Base-by-base conservation (phyloP, 92 coral and sea anemone species). In the Pocillopora meandrina region DNA sequence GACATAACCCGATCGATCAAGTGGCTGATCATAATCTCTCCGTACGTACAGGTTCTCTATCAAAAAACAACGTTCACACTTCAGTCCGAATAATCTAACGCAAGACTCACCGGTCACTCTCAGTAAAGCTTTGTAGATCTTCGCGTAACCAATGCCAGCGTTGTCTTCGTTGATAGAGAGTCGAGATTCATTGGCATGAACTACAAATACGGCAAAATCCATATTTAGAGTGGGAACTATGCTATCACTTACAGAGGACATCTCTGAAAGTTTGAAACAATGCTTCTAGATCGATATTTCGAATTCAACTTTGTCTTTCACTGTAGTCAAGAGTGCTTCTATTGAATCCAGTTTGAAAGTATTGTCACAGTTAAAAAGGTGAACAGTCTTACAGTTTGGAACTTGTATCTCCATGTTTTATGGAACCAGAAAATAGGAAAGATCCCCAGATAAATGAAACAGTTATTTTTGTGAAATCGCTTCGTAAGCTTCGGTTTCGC, bases 171-270 rank as follows among this genome's bases (percentile, higher is more conserved):
- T 85, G 15, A 85, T 13, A 35, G 89, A 85, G 35, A 85, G 42
- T 13, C 89, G 71, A 15, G 89, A 85, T 66, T 85, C 89, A 56
- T 85, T 23, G 1, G 89, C 89, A 49, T 85, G 85, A 17, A 85
- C 89, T 63, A 85, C 89, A 61, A 85, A 85, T 61, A 85, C 64
- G 56, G 89, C 89, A 17, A 77, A 78, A 62, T 85, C 89, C 85
- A 85, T 79, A 33, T 79, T 12, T 13, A 31, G 35, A 11, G 57
- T 63, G 17, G 85, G 35, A 19, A 85, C 65, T 65, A 33, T n/a
- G 21, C 71, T 34, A 0, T 68, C 33, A 42, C 69, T 85, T 19
- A 72, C 1, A 31, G 58, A 65, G 4, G 78, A 56, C 89, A 79
- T 79, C 65, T 70, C 60, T 6, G 85, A 82, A 21, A 85, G 79